A percentile compares a stretch with the other conserved stretches of the same genome.
These are phyloP conservation scores for Oryzias javanicus DNA, from an alignment of 2,113 vertebrate genomes.

Conservation along the genomic window DNA sequence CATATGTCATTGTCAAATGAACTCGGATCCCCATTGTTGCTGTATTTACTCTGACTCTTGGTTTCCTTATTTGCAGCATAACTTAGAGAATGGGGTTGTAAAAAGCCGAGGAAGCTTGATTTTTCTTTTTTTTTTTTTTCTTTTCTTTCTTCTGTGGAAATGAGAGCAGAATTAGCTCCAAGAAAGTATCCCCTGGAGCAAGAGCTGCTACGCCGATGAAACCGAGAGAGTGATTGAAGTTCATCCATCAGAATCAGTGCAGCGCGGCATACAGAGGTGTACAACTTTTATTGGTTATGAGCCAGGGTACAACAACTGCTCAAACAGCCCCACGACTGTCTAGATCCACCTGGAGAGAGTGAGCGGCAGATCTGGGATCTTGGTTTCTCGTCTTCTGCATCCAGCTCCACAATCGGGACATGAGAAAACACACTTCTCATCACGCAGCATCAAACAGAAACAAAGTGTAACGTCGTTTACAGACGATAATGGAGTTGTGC, in stretches of 20 bases:
- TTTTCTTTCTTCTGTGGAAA: slow-evolving; percentile 27
- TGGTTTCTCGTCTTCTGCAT: slow-evolving; percentile 22
- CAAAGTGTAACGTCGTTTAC: slow-evolving; percentile 35
- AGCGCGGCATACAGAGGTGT: slow-evolving; percentile 10
- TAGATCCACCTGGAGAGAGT: slow-evolving; percentile 34
- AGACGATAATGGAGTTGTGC: slow-evolving; percentile 48
- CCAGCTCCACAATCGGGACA: slow-evolving; percentile 31
- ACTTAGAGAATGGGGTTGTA: slow-evolving; percentile 25
- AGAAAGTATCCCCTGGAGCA: slow-evolving; percentile 26
- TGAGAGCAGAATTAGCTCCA: slow-evolving; percentile 30
- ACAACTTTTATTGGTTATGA: slow-evolving; percentile 20
- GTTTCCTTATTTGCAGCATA: slow-evolving; percentile 8
- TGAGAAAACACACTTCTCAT: slow-evolving; percentile 40
- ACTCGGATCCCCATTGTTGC: slow-evolving; percentile 18
- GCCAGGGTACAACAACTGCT: slow-evolving; percentile 28
- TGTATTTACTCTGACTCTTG: slow-evolving; percentile 18
- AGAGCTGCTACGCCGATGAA: slow-evolving; percentile 24
- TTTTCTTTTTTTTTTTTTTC: slow-evolving; percentile 13
- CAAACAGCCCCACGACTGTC: slow-evolving; percentile 31
- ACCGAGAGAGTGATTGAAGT: slow-evolving; percentile 44
- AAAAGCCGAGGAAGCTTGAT: slow-evolving; percentile 4
- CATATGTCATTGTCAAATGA: slow-evolving; percentile 39
- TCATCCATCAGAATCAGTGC: slow-evolving; percentile 41
- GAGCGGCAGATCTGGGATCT: slow-evolving; percentile 17
- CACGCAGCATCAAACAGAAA: slow-evolving; percentile 42